Base-by-base conservation (phyloP, 2,888 invertebrate species). In the Chloroclysta siterata region DNA sequence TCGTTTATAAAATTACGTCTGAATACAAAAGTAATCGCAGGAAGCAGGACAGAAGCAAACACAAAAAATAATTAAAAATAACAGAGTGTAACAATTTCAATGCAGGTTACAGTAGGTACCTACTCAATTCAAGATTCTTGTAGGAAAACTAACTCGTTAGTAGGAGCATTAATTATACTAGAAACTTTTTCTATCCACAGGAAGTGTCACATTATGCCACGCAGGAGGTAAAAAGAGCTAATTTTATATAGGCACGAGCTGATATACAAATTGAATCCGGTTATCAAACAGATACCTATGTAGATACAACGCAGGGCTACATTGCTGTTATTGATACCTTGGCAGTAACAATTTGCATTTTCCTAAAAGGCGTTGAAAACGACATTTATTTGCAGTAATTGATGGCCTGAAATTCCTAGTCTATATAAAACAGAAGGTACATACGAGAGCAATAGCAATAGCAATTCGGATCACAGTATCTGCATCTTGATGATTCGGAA, bases 311-410 rank as follows among this genome's bases (percentile, higher is more conserved):
- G 42, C 53, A 28, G 52, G 46, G 53, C 51, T 53, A 46, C 65
- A 65, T 65, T 65, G 61, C 53, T 51, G 60, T 42, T 61, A 65
- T 61, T 41, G 61, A 65, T 65, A 61, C 65, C 11, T 46, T 53
- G 47, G 33, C 61, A 47, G 54, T 58, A 0, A 65, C 33, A 33
- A 58, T 65, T 54, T 65, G 53, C 61, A 65, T 65, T 60, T 57
- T 53, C 53, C 48, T 44, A 57, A 11, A 55, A 52, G 46, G 60
- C 42, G 50, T 60, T 66, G 17, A 55, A 62, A 57, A 60, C 52
- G 39, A 15, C 28, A 53, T 59, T 33, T 13, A 46, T 52, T 46
- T 36, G 36, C 36, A 52, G 14, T 15, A 33, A 28, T 29, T 52
- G 33, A 17, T n/a, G 13, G 17, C 11, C 42, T 58, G 28, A 57